A percentile compares a stretch with the other conserved stretches of the same genome.
Evolutionary conservation across 2,797 vertebrate species (phyloP).

Genomic region (Mormyrus proboscirostris): DNA sequence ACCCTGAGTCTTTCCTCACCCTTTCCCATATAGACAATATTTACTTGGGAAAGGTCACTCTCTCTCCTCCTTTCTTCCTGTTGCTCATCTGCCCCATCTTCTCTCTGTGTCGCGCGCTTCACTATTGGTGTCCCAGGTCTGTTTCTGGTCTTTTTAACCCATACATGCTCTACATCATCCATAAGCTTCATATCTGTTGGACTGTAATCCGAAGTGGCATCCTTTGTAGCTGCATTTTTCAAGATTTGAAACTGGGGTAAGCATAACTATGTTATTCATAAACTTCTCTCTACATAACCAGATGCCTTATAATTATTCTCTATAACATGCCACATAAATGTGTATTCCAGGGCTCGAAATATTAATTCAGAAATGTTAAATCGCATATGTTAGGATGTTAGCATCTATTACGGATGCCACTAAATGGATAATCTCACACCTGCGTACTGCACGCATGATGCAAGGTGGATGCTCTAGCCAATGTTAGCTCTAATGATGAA

Average conservation of each 20-base stretch:
- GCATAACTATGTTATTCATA: background rate
- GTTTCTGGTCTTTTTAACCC: slow-evolving; percentile 35
- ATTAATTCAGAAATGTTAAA: background rate
- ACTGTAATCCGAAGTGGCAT: slow-evolving; percentile 42
- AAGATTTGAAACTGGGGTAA: background rate
- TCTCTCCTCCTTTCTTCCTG: slow-evolving; percentile 34
- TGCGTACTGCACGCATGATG: background rate
- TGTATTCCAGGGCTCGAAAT: background rate
- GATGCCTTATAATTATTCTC: background rate
- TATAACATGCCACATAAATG: background rate
- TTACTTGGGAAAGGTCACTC: slow-evolving; percentile 47
- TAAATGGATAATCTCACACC: background rate
- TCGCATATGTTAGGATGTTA: background rate
- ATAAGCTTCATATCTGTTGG: slow-evolving; percentile 49
- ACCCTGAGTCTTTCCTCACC: slow-evolving; percentile 47
- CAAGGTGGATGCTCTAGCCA: background rate
- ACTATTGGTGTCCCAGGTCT: slow-evolving; percentile 11
- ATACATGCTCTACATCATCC: slow-evolving; percentile 40
- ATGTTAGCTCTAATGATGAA: background rate
- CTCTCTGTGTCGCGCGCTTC: slow-evolving; percentile 33
- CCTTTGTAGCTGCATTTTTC: slow-evolving; percentile 40
- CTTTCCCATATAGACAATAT: slow-evolving; percentile 50
- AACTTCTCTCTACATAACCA: background rate
- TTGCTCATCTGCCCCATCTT: slow-evolving; percentile 28
- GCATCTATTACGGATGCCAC: background rate